Percentiles rank a stretch among this genome's conserved stretches.
Evolutionary conservation across 2,797 vertebrate species (phyloP).

Genomic region (Limosa lapponica): DNA sequence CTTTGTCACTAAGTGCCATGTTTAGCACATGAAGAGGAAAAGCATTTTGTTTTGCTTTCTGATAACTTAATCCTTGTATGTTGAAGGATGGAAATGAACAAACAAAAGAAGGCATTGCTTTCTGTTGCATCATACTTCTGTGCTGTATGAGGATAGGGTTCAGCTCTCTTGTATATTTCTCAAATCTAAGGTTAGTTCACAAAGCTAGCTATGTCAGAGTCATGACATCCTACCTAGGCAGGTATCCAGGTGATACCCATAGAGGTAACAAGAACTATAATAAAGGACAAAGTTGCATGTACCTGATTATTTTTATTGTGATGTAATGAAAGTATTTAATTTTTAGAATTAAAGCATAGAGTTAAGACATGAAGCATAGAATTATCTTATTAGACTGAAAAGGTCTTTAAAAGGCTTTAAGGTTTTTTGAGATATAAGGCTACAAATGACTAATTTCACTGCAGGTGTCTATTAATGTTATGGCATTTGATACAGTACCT

Average conservation of each 20-base stretch:
- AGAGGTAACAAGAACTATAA: background rate
- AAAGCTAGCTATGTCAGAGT: background rate
- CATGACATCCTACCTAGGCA: background rate
- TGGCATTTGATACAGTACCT: background rate
- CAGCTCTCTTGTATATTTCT: background rate
- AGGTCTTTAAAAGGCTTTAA: background rate
- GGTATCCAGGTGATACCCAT: background rate
- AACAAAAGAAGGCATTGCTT: background rate
- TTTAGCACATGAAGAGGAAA: background rate
- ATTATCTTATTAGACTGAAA: background rate
- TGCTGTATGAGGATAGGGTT: background rate
- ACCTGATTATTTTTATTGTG: background rate
- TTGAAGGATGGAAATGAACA: background rate
- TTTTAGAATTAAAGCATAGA: background rate
- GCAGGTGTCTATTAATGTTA: background rate
- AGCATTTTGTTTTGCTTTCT: background rate
- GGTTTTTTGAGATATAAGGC: background rate
- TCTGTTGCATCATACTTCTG: background rate
- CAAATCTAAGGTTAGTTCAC: background rate
- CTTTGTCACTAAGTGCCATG: background rate
- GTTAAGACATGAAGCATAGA: background rate
- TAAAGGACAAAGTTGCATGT: background rate
- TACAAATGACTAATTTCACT: background rate
- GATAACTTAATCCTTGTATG: background rate
- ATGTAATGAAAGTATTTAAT: background rate